Percentiles rank a stretch among this genome's conserved stretches.
These are phyloP conservation scores for Luscinia megarhynchos DNA, from an alignment of 2,797 vertebrate genomes.

Conservation along the genomic window DNA sequence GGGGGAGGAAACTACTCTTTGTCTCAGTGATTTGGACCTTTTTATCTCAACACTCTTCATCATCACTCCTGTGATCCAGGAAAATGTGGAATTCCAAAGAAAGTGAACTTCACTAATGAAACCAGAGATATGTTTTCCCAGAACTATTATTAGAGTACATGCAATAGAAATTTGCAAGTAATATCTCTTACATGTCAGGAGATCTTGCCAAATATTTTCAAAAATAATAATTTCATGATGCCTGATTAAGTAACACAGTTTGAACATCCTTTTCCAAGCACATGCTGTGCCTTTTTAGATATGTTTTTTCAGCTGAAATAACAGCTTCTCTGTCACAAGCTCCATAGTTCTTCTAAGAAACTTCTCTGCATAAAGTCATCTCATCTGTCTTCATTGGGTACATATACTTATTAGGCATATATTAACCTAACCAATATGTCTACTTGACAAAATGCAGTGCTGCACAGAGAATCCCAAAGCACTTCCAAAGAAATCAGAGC, in stretches of 20 bases:
- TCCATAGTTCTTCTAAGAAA: not conserved
- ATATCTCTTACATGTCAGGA: not conserved
- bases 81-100: not conserved
- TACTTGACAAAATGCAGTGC: not conserved
- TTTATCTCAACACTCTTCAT: not conserved
- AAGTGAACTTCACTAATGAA: not conserved
- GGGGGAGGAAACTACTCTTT: not conserved
- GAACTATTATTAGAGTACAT: not conserved
- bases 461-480: not conserved
- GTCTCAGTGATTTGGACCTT: not conserved
- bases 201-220: constrained; percentile 41
- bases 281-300: not conserved
- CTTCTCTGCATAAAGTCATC: not conserved
- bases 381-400: not conserved
- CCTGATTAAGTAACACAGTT: not conserved
- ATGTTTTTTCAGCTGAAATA: not conserved
- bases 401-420: not conserved
- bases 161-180: constrained; percentile 8
- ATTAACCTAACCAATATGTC: not conserved
- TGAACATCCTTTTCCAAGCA: not conserved
- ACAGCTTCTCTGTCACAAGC: not conserved
- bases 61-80: not conserved
- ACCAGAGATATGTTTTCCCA: not conserved
- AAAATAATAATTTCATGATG: not conserved
- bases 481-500: not conserved